Base-by-base conservation (phyloP, 1,140 invertebrate species). In the Lineus longissimus region DNA sequence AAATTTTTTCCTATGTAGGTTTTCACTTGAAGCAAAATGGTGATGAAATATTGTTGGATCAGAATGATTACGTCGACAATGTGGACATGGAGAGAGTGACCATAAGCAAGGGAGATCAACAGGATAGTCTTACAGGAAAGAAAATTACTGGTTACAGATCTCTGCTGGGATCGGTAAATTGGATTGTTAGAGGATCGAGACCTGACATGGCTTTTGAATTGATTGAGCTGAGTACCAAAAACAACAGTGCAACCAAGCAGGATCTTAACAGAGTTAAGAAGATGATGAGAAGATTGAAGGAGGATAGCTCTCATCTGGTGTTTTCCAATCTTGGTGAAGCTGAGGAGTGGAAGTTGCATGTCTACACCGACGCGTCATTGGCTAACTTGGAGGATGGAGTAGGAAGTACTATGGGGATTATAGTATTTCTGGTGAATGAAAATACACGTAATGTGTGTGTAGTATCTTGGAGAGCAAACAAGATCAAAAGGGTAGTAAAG, bases 131-230 rank as follows among this genome's bases (percentile, higher is more conserved):
- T 4, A 67, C 1, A 40, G 29, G 27, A 43, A 55, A 62, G 1
- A 62, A 69, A 47, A 55, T 59, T 51, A 59, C 55, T 56, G 9
- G 22, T 11, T 69, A 61, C 27, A 57, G 66, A n/a, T 25, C 54
- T 45, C n/a, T 64, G 7, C 15, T 70, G n/a, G 63, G 66, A 22
- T 45, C 59, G 22, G 17, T 68, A 15, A 66, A 69, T 40, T 71
- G 70, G 69, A 55, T 36, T 36, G 62, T 62, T 29, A 60, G 62
- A 54, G 55, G 56, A 19, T 67, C 62, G 23, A 59, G 64, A 47
- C 67, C 61, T 22, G 67, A 69, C 47, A 40, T 64, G 40, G 64
- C 43, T 25, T 71, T 64, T 65, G 59, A 67, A 23, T 27, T 69
- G 55, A 58, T 69, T 7, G 55, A 47, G n/a, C 31, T 62, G 15